Conservation (phyloP, 2,113 vertebrate genomes). For the Vulpes lagopus region DNA sequence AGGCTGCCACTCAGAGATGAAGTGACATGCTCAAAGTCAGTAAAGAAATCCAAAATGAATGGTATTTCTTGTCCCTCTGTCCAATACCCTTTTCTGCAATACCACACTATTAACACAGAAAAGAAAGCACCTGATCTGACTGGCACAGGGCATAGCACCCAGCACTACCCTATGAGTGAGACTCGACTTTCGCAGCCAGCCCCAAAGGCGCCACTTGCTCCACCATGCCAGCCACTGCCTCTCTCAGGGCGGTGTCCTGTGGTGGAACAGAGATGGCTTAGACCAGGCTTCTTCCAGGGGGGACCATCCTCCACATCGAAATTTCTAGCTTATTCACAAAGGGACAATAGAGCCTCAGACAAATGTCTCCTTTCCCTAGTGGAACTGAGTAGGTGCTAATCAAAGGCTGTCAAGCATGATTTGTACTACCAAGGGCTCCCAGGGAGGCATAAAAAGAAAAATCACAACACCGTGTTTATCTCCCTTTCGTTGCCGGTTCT, state of each 20-base stretch:
- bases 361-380: background rate
- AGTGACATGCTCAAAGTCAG: background rate
- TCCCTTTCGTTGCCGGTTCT: slow-evolving; percentile 64
- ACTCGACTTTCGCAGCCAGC: background rate
- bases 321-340: background rate
- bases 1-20: background rate
- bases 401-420: slow-evolving; percentile 2
- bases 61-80: background rate
- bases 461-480: slow-evolving; percentile 31
- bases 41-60: background rate
- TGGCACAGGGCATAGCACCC: background rate
- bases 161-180: background rate
- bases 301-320: background rate
- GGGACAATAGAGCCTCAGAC: background rate
- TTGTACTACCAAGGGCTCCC: background rate
- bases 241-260: rapidly evolving
- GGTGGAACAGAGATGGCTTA: background rate
- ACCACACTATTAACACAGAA: background rate
- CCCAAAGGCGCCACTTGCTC: background rate
- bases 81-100: background rate
- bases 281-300: background rate
- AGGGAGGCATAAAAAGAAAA: slow-evolving; percentile 38
- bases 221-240: rapidly evolving
- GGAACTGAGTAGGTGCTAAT: slow-evolving; percentile 38
- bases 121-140: background rate